These are phyloP conservation scores for Bucco capensis DNA, from an alignment of 2,113 vertebrate species.

Conservation along the genomic window DNA sequence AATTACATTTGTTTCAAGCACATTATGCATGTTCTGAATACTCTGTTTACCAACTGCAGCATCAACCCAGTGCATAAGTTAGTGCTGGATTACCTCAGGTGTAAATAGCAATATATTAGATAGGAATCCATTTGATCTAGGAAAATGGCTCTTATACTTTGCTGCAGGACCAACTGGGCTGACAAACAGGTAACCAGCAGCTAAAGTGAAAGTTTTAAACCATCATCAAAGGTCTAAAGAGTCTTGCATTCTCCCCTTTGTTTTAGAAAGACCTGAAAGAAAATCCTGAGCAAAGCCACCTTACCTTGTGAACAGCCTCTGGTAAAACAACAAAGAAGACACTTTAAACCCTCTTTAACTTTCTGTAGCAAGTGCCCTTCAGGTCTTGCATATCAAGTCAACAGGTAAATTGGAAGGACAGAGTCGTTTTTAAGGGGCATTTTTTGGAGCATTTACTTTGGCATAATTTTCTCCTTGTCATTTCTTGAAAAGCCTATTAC, in stretches of 20 bases:
- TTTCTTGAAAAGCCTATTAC: constrained; percentile 38
- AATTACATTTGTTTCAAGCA: background rate
- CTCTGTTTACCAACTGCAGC: background rate
- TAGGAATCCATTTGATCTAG: background rate
- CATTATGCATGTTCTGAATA: background rate
- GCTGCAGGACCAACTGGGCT: background rate
- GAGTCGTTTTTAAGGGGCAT: constrained; percentile 71
- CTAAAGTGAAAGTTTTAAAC: background rate
- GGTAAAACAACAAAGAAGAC: constrained; percentile 1
- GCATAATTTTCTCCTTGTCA: constrained; percentile 47
- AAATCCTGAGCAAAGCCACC: background rate
- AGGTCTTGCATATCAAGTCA: constrained; percentile 42
- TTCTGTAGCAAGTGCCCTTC: constrained; percentile 10
- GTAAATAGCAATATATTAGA: background rate
- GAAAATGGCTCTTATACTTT: background rate
- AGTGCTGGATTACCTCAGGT: background rate
- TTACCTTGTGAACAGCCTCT: constrained; percentile 45
- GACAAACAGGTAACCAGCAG: background rate
- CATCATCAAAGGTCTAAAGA: background rate
- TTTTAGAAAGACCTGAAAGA: background rate
- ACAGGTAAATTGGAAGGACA: constrained; percentile 67
- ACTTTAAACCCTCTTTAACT: constrained; percentile 8
- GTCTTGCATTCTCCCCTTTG: background rate
- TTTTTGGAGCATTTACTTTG: constrained; percentile 71
- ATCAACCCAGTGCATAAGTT: background rate